phyloP scores from a whole-genome alignment of 2,888 invertebrate species.

The Ferrisia virgata region DNA sequence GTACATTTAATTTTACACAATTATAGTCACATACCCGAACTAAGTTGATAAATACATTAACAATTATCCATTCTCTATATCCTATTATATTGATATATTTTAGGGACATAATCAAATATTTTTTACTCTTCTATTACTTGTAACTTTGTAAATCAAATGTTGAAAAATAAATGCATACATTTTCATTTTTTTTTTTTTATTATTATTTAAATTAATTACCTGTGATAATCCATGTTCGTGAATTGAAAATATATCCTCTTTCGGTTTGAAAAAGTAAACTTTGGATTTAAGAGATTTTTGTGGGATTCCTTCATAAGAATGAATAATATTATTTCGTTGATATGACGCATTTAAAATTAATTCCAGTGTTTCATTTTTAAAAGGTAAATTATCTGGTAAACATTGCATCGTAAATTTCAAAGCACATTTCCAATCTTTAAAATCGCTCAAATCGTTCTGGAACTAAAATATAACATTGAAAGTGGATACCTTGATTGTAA shows the following conservation, averaged over 20 bases:
- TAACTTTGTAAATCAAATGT: background rate
- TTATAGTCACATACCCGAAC: no score
- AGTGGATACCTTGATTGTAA: background rate
- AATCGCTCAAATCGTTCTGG: background rate
- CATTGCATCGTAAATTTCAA: background rate
- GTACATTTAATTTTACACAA: background rate
- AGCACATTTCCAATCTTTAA: constrained; percentile 13
- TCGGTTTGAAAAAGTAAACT: constrained; percentile 30
- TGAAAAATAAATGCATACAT: background rate
- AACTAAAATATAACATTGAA: background rate
- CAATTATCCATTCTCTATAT: background rate
- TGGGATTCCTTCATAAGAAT: constrained; percentile 1
- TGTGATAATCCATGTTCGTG: constrained; percentile 10
- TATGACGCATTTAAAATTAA: constrained; percentile 1
- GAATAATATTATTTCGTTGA: background rate
- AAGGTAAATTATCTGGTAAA: background rate
- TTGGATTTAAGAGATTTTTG: constrained; percentile 14
- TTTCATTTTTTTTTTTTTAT: background rate
- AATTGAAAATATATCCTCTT: constrained; percentile 24
- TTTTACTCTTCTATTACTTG: background rate
- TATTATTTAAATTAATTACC: background rate
- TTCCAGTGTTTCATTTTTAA: background rate
- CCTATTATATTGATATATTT: background rate
- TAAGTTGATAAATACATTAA: no score
- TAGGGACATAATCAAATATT: background rate